phyloP scores from a whole-genome alignment of 2,797 vertebrate species.

The Iguana delicatissima region DNA sequence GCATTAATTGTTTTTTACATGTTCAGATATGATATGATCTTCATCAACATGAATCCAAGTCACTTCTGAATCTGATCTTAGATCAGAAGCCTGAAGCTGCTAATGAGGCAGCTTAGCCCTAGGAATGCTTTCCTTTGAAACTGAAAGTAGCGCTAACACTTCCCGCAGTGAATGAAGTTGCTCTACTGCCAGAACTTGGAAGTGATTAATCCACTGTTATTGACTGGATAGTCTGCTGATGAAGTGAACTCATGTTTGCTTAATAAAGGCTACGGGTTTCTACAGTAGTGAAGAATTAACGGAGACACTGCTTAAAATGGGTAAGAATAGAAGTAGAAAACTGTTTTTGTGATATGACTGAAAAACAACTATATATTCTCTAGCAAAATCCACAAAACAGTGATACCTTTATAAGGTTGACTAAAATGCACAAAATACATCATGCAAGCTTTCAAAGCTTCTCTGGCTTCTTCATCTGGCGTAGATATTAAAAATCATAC shows the following conservation, averaged over 20 bases:
- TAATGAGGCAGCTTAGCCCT: background rate
- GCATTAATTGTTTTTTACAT: background rate
- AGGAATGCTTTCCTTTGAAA: conserved; percentile 12
- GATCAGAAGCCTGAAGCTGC: conserved; percentile 10
- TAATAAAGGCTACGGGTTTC: background rate
- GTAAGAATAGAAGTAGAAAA: background rate
- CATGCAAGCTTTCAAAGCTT: too few species aligned
- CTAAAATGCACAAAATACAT: too few species aligned
- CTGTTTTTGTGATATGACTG: background rate
- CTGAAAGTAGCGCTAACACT: background rate
- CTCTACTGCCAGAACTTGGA: background rate
- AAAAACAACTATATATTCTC: background rate
- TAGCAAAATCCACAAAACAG: too few species aligned
- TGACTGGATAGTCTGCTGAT: background rate
- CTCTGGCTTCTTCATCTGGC: too few species aligned
- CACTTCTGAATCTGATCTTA: conserved; percentile 9
- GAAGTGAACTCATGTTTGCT: background rate
- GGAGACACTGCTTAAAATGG: background rate
- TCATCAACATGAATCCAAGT: background rate
- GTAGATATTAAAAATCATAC: too few species aligned
- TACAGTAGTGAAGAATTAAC: background rate
- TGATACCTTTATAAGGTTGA: too few species aligned
- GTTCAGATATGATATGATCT: background rate
- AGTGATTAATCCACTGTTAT: background rate
- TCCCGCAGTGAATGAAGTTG: background rate